Percentiles rank a stretch among this genome's conserved stretches.
phyloP scores from a whole-genome alignment of 2,797 vertebrate genomes.

The Hippopotamyrus pictus region DNA sequence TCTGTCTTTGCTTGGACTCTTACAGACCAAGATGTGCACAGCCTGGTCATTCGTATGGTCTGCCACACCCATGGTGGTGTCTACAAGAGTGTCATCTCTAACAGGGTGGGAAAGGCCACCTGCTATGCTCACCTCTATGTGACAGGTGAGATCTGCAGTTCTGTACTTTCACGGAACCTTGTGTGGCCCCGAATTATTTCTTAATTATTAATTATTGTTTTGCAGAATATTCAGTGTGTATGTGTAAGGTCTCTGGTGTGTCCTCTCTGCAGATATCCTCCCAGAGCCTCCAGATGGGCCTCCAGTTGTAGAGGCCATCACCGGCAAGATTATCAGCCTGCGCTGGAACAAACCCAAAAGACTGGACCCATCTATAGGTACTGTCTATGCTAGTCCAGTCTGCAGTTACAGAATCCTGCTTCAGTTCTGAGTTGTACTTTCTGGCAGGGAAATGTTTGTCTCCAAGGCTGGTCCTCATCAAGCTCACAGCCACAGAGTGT shows the following conservation, averaged over 20 bases:
- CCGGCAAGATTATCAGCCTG: constrained; percentile 78
- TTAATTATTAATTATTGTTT: too few species aligned
- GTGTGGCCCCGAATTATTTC: background rate
- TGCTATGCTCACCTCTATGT: constrained; percentile 96
- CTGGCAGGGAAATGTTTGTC: background rate
- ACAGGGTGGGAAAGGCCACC: constrained; percentile 95
- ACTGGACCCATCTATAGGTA: constrained; percentile 90
- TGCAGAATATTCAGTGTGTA: background rate
- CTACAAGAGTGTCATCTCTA: constrained; percentile 96
- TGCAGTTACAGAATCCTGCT: background rate
- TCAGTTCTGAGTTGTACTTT: background rate
- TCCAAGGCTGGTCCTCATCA: background rate
- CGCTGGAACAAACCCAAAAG: constrained; percentile 86
- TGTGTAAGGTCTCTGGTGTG: background rate
- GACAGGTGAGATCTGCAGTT: constrained; percentile 68
- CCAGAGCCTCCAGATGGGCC: constrained; percentile 87
- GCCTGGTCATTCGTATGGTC: constrained; percentile 78
- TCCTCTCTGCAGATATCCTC: constrained; percentile 72
- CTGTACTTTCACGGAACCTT: background rate
- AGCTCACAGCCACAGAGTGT: background rate
- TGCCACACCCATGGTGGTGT: constrained; percentile 84
- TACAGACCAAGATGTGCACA: constrained; percentile 87
- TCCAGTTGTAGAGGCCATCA: constrained; percentile 75
- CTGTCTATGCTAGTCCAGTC: background rate
- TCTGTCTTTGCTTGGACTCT: background rate